phyloP scores from a whole-genome alignment of 2,888 invertebrate genomes.

The Tortricodes alternella region DNA sequence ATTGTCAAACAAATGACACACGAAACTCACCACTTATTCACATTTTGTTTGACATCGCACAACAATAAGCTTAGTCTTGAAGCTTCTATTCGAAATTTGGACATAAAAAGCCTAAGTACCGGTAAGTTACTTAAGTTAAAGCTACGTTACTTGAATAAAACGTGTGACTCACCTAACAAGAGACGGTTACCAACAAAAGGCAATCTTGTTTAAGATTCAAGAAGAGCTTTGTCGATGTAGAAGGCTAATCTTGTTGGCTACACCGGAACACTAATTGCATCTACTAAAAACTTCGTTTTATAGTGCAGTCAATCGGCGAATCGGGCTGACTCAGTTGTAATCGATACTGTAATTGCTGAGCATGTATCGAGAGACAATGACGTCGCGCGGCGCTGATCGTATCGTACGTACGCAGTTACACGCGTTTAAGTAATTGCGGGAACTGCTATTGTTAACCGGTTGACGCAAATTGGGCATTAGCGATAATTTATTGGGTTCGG shows the following conservation, averaged over 20 bases:
- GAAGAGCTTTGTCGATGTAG: constrained; percentile 43
- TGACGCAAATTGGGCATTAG: constrained; percentile 82
- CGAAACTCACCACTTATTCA: too few relatives aligned
- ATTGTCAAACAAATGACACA: too few relatives aligned
- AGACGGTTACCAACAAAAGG: constrained; percentile 35
- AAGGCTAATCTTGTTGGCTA: constrained; percentile 52
- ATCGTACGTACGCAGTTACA: constrained; percentile 77
- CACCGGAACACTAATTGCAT: constrained; percentile 67
- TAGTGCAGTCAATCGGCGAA: constrained; percentile 68
- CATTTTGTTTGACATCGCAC: too few relatives aligned
- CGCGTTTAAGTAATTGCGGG: constrained; percentile 82
- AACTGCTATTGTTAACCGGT: constrained; percentile 78
- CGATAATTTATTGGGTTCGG: constrained; percentile 80
- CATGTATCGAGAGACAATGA: constrained; percentile 78
- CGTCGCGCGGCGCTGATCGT: constrained; percentile 68
- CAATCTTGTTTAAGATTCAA: constrained; percentile 42
- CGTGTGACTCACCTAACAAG: constrained; percentile 51
- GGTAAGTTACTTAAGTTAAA: constrained; percentile 34
- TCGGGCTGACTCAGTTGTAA: constrained; percentile 74
- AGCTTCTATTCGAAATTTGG: constrained; percentile 51
- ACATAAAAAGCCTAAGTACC: constrained; percentile 72
- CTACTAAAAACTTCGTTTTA: constrained; percentile 73
- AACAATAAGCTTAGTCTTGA: not conserved
- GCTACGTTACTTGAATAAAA: constrained; percentile 62
- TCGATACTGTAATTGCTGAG: constrained; percentile 77